Conservation (phyloP, 2,113 vertebrate genomes). For the Podarcis raffonei region DNA sequence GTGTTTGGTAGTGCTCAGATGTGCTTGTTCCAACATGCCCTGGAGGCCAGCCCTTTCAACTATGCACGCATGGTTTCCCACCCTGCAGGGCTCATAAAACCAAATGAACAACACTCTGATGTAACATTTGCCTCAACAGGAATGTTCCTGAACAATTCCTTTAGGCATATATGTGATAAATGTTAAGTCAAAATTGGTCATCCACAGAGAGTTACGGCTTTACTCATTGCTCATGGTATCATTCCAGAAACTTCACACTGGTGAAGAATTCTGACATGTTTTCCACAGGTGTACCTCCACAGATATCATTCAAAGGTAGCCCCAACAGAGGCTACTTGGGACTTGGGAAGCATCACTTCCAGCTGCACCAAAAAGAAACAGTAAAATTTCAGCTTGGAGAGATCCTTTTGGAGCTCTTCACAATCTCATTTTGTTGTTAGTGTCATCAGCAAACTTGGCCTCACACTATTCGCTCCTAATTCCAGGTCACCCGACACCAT, state of each 20-base stretch:
- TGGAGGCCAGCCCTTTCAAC: constrained; percentile 45
- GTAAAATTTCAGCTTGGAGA: too few relatives aligned
- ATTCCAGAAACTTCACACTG: not conserved
- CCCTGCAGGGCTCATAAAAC: constrained; percentile 44
- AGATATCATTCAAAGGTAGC: not conserved
- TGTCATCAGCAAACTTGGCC: too few relatives aligned
- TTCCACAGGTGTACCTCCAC: not conserved
- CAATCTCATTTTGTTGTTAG: too few relatives aligned
- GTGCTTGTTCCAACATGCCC: constrained; percentile 16
- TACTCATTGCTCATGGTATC: not conserved
- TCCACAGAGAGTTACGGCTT: not conserved
- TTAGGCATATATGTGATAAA: not conserved
- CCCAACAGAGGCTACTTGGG: too few relatives aligned
- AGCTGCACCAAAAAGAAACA: too few relatives aligned
- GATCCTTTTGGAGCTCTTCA: too few relatives aligned
- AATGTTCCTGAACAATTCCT: constrained; percentile 12
- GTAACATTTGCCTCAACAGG: constrained; percentile 50
- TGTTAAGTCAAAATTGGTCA: not conserved
- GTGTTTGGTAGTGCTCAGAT: not conserved
- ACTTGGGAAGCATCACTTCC: too few relatives aligned
- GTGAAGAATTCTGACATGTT: not conserved
- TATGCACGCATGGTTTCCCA: constrained; percentile 33
- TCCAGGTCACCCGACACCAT: not conserved
- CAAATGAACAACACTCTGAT: constrained; percentile 36
- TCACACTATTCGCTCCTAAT: too few relatives aligned